A percentile compares a stretch with the other conserved stretches of the same genome.
phyloP scores from a whole-genome alignment of 2,888 invertebrate species.

The Liodrosophila aerea region DNA sequence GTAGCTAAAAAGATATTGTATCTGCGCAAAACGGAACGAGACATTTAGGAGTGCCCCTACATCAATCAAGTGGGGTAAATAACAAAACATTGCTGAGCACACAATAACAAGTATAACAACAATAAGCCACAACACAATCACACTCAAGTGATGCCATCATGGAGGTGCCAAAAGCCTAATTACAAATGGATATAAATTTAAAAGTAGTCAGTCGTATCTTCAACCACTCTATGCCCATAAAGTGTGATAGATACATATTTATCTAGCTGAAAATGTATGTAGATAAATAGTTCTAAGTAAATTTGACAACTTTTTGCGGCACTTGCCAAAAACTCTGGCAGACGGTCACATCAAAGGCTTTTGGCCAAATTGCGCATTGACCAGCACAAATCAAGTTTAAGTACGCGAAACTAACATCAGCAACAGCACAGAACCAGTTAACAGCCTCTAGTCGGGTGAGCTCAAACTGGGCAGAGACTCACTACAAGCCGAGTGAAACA shows the following conservation, averaged over 20 bases:
- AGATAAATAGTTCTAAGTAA: slow-evolving; percentile 35
- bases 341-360: slow-evolving; percentile 49
- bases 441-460: too few relatives aligned
- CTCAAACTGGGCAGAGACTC: too few relatives aligned
- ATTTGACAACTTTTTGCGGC: slow-evolving; percentile 46
- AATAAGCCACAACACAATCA: slow-evolving; percentile 1
- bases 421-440: slow-evolving; percentile 20
- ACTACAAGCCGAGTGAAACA: too few relatives aligned
- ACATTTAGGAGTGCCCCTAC: slow-evolving; percentile 59
- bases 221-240: not conserved
- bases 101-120: slow-evolving; percentile 5
- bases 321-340: slow-evolving; percentile 34
- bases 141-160: slow-evolving; percentile 23
- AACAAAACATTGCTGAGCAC: slow-evolving; percentile 23
- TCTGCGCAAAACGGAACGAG: slow-evolving; percentile 12
- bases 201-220: too few relatives aligned
- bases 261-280: slow-evolving; percentile 11
- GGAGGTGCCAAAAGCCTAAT: slow-evolving; percentile 9
- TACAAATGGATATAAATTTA: slow-evolving; percentile 1
- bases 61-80: slow-evolving; percentile 68
- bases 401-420: slow-evolving; percentile 11
- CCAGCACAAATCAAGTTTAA: slow-evolving; percentile 55
- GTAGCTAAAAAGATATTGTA: slow-evolving; percentile 46
- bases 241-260: not conserved
- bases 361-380: slow-evolving; percentile 42